Conservation (phyloP, 2,888 invertebrate genomes). For the Thecocarcelia acutangulata region DNA sequence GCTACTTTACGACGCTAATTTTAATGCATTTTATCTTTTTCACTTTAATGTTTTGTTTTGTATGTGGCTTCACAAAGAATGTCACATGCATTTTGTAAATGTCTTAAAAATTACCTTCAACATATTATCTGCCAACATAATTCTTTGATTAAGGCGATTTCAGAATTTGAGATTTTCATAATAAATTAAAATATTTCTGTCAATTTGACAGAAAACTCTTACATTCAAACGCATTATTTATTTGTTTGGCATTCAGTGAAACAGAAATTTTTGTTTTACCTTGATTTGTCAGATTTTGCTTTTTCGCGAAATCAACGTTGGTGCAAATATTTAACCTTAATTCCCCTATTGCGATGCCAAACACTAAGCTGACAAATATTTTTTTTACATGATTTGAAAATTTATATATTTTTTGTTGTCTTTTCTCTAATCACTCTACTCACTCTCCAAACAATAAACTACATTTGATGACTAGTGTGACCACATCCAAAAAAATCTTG, state of each 20-base stretch:
- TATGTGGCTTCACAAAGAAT: not conserved
- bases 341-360: constrained; percentile 42
- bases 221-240: constrained; percentile 51
- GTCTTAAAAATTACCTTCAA: constrained; percentile 20
- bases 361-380: constrained; percentile 60
- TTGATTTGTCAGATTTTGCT: constrained; percentile 58
- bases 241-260: not conserved
- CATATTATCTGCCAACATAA: constrained; percentile 1
- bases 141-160: constrained; percentile 40
- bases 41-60: no score
- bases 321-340: constrained; percentile 62
- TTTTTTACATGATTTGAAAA: constrained; percentile 29
- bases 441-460: constrained; percentile 8
- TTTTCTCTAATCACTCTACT: constrained; percentile 37
- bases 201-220: constrained; percentile 47
- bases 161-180: not conserved
- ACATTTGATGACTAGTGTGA: constrained; percentile 64
- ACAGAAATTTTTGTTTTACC: constrained; percentile 39
- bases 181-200: constrained; percentile 43
- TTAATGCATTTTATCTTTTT: no score
- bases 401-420: constrained; percentile 5
- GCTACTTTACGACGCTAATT: no score
- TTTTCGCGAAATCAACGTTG: constrained; percentile 22
- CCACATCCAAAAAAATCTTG: no score
- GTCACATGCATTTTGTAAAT: constrained; percentile 5